phyloP scores from a whole-genome alignment of 2,797 vertebrate genomes.

The Octomys mimax region DNA sequence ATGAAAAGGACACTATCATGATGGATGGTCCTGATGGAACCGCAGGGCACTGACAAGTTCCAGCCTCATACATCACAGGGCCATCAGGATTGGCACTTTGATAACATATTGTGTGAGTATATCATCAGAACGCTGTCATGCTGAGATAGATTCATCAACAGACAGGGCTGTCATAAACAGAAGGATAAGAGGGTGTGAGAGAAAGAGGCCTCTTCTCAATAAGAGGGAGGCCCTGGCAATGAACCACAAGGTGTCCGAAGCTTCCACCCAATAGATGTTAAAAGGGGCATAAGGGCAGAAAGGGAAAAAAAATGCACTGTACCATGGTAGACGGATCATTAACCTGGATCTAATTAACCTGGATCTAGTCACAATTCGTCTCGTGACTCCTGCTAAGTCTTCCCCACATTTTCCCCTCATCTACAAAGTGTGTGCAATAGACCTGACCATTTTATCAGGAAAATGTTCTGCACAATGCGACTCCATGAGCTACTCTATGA shows the following conservation, averaged over 20 bases:
- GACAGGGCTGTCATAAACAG: slow-evolving; percentile 83
- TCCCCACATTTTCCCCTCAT: not conserved
- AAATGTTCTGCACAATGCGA: not conserved
- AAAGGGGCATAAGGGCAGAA: not conserved
- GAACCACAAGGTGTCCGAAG: not conserved
- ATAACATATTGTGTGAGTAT: slow-evolving; percentile 88
- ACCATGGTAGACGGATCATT: not conserved
- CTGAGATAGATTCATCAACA: slow-evolving; percentile 87
- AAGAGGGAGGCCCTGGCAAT: slow-evolving; percentile 44
- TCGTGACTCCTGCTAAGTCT: not conserved
- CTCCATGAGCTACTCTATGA: not conserved
- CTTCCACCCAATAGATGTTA: not conserved
- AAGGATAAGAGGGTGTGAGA: slow-evolving; percentile 79
- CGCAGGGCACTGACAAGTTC: slow-evolving; percentile 85
- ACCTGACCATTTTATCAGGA: not conserved
- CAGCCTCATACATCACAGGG: slow-evolving; percentile 87
- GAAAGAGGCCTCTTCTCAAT: slow-evolving; percentile 46
- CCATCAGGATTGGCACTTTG: slow-evolving; percentile 87
- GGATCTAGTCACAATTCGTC: not conserved
- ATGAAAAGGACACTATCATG: slow-evolving; percentile 77
- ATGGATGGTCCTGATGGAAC: slow-evolving; percentile 84
- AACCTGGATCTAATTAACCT: not conserved
- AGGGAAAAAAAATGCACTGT: not conserved
- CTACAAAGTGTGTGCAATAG: not conserved
- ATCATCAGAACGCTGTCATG: slow-evolving; percentile 87